Base-by-base conservation (phyloP, 2,113 vertebrate genomes). In the Saccopteryx bilineata region DNA sequence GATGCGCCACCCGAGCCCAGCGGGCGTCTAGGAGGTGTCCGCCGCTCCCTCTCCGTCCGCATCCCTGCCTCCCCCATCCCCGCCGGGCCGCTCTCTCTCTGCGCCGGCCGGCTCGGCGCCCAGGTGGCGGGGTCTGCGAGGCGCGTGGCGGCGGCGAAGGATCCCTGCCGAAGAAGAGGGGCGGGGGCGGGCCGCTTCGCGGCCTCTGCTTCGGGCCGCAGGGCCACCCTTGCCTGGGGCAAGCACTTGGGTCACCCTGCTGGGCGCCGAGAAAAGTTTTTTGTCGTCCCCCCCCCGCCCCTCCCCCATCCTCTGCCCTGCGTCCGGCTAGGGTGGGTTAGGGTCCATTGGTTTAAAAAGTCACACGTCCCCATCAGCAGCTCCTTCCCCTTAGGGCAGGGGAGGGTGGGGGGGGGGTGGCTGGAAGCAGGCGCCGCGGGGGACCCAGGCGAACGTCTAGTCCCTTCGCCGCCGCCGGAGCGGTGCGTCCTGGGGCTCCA, bases 291-390 rank as follows among this genome's bases (percentile, higher is more conserved):
- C 46, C 39, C 12, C 7, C 33, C n/a, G 39, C 91, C 94, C 96
- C 52, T 93, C 93, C 95, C 84, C 96, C 93, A 50, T 1, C 24
- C 46, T 39, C 54, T 56, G 80, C 39, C 71, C 84, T 2, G 75
- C 11, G 66, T 68, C 80, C 68, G 2, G 65, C 69, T n/a, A 18
- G 80, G 92, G 90, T 93, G 95, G 96, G 94, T 82, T 81, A 76
- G 90, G 96, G 97, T 96, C 97, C 95, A 96, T 92, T 95, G 97
- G 97, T 91, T 94, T 93, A 91, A 90, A 96, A 97, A 97, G 97
- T 97, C 96, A 80, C 93, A 95, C 94, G 96, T 91, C 89, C 83
- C 94, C 91, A 75, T 86, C 93, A 78, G 96, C 97, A 85, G 94
- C 95, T 95, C 96, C 97, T 97, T 93, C 95, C 94, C 78, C 92